Conservation (phyloP, 2,888 invertebrate genomes). For the Halictus ligatus region DNA sequence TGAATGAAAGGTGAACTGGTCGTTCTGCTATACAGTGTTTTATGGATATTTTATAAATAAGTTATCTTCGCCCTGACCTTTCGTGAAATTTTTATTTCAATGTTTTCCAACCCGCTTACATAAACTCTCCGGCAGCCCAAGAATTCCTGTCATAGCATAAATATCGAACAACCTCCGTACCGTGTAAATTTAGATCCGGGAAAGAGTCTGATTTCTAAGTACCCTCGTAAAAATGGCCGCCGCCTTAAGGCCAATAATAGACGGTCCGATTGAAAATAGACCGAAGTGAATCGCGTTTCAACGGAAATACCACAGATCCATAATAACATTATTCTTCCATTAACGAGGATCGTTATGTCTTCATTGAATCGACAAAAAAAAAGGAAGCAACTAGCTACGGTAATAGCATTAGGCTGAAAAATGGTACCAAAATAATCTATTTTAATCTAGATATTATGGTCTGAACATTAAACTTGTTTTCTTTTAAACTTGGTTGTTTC, state of each 20-base stretch:
- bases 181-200: slow-evolving; percentile 42
- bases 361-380: neutral
- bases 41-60: neutral
- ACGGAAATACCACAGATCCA: slow-evolving; percentile 8
- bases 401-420: neutral
- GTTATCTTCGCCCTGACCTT: neutral
- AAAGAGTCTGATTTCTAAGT: slow-evolving; percentile 46
- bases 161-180: slow-evolving; percentile 35
- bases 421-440: neutral
- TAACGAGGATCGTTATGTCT: neutral
- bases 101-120: neutral
- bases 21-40: neutral
- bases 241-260: slow-evolving; percentile 46
- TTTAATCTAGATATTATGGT: neutral
- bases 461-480: too few species aligned
- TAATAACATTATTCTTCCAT: slow-evolving; percentile 10
- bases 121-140: neutral
- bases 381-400: too few species aligned
- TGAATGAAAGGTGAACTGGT: neutral
- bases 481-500: too few species aligned
- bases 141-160: neutral
- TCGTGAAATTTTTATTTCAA: neutral
- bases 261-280: slow-evolving; percentile 47
- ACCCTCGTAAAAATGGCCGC: slow-evolving; percentile 49
- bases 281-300: slow-evolving; percentile 25